Percentiles rank a stretch among this genome's conserved stretches.
These are phyloP conservation scores for Geotrypetes seraphini DNA, from an alignment of 2,797 vertebrate species.

Conservation along the genomic window DNA sequence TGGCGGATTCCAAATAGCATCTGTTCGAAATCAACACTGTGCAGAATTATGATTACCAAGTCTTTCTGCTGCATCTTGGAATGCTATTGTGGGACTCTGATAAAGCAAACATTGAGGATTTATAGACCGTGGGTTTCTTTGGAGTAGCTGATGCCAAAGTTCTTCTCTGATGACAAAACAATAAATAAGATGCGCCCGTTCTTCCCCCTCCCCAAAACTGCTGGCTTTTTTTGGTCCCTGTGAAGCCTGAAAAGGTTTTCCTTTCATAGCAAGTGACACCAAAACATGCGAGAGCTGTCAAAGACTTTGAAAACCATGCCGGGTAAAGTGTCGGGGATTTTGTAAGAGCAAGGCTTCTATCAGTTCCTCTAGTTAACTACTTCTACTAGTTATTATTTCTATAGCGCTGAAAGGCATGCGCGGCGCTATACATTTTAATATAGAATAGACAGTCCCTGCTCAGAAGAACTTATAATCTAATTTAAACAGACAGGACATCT, in stretches of 20 bases:
- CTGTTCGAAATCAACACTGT: conserved; percentile 44
- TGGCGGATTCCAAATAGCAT: conserved; percentile 41
- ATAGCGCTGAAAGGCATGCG: too few relatives aligned
- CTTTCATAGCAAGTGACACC: conserved; percentile 16
- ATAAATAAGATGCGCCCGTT: conserved; percentile 2
- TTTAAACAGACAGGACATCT: too few relatives aligned
- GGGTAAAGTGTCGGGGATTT: conserved; percentile 19
- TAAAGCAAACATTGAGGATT: conserved; percentile 30
- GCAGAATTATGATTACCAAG: conserved; percentile 42
- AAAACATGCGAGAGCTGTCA: conserved; percentile 28
- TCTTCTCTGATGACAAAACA: conserved; percentile 22
- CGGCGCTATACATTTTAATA: too few relatives aligned
- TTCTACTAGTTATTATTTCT: too few relatives aligned
- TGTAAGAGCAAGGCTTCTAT: conserved; percentile 4
- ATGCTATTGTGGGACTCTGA: conserved; percentile 38
- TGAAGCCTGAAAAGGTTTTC: conserved; percentile 14
- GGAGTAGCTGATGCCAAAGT: conserved; percentile 4
- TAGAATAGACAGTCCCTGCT: too few relatives aligned
- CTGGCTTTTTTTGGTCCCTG: conserved; percentile 27
- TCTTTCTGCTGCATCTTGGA: conserved; percentile 47
- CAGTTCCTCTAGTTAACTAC: conserved; percentile 17
- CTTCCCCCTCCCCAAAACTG: conserved; percentile 7
- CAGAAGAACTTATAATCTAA: too few relatives aligned
- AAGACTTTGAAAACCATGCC: conserved; percentile 8
- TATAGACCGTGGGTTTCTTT: conserved; percentile 25